These are phyloP conservation scores for Alces alces DNA, from an alignment of 2,113 vertebrate genomes.

Conservation along the genomic window DNA sequence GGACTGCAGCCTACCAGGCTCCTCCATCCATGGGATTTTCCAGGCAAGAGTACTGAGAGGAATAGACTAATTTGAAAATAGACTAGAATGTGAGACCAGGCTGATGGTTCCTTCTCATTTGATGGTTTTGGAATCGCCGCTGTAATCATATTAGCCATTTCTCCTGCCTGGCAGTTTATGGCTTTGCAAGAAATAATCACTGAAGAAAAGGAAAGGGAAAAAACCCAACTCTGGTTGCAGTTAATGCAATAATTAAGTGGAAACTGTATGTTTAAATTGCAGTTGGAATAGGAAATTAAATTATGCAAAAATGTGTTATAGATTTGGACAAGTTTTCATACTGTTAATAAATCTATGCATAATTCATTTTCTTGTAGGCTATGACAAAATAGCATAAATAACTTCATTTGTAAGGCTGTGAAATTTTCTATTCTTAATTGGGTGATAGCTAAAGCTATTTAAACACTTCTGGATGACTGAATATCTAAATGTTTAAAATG, in stretches of 20 bases:
- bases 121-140: background rate
- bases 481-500: constrained; percentile 66
- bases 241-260: constrained; percentile 65
- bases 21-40: too few relatives aligned
- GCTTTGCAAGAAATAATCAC: background rate
- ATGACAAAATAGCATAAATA: constrained; percentile 65
- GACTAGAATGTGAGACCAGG: background rate
- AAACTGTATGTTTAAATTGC: constrained; percentile 57
- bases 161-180: background rate
- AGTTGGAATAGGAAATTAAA: constrained; percentile 63
- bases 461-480: constrained; percentile 64
- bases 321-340: constrained; percentile 64
- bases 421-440: constrained; percentile 67
- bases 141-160: background rate
- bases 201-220: background rate
- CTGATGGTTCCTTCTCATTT: background rate
- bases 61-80: background rate
- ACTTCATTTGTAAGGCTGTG: constrained; percentile 64
- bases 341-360: constrained; percentile 70
- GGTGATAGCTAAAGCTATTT: constrained; percentile 60
- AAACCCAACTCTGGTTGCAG: background rate
- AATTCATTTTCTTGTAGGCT: constrained; percentile 73
- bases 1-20: too few relatives aligned
- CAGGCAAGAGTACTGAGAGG: too few relatives aligned
- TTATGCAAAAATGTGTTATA: constrained; percentile 56